These are phyloP conservation scores for Myotis myotis DNA, from an alignment of 2,797 vertebrate species.

Conservation along the genomic window DNA sequence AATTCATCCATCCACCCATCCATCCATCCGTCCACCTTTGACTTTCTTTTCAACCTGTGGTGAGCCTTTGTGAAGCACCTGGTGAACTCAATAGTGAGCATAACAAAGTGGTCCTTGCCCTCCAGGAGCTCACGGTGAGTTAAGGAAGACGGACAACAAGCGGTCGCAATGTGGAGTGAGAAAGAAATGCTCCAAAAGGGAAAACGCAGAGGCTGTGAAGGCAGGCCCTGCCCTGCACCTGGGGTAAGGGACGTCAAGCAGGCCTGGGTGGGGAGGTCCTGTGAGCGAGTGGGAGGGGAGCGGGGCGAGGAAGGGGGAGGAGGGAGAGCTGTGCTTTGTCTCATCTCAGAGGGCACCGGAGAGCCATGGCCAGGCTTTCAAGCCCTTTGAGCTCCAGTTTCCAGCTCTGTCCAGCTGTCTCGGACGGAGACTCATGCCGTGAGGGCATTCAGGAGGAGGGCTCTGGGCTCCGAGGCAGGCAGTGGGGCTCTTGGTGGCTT, in stretches of 20 bases:
- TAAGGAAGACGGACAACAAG: neutral
- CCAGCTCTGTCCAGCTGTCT: neutral
- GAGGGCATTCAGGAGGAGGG: neutral
- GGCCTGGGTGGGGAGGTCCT: neutral
- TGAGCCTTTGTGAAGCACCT: neutral
- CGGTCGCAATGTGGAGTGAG: fast-evolving
- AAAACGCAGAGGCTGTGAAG: neutral
- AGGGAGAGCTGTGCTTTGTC: neutral
- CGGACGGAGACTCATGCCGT: neutral
- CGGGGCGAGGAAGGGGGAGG: neutral
- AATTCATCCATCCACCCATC: neutral
- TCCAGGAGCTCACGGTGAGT: neutral
- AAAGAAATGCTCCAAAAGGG: neutral
- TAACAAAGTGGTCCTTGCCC: neutral
- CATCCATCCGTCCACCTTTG: neutral
- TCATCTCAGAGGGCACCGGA: neutral
- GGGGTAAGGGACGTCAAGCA: neutral
- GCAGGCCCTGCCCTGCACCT: neutral
- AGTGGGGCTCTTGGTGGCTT: neutral
- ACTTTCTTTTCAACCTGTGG: neutral
- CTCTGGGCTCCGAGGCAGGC: neutral
- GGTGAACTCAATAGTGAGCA: neutral
- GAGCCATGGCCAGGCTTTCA: neutral
- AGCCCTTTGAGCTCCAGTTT: neutral
- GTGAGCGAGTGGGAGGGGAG: neutral